phyloP scores from a whole-genome alignment of 2,113 vertebrate genomes.

The Hypanus sabinus region DNA sequence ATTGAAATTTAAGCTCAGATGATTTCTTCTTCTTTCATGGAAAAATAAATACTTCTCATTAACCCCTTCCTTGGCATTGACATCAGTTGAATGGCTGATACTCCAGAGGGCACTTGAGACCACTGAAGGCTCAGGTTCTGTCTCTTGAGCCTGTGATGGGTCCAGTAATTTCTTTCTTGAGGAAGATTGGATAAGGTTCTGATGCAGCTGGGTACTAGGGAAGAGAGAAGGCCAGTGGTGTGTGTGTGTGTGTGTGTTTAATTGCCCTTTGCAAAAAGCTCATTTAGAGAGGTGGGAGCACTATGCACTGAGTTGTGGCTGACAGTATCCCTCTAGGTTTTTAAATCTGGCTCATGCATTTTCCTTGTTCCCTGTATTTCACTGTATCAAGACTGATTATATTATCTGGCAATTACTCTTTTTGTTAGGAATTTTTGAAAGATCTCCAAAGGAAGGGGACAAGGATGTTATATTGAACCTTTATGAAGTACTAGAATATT shows the following conservation, averaged over 20 bases:
- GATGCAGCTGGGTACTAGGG: neutral
- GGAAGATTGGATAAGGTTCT: neutral
- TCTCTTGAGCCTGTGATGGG: neutral
- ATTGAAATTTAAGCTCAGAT: slow-evolving; percentile 24
- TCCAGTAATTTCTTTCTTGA: neutral
- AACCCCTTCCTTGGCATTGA: neutral
- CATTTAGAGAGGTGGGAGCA: neutral
- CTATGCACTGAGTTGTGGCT: neutral
- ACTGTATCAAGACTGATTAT: neutral
- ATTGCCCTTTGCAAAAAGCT: neutral
- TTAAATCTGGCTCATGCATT: neutral
- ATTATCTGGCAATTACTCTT: neutral
- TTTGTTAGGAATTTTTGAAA: neutral
- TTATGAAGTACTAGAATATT: too few relatives aligned
- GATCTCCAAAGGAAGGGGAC: neutral
- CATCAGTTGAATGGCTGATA: neutral
- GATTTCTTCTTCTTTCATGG: slow-evolving; percentile 1
- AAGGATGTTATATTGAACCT: too few relatives aligned
- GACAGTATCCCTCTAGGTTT: neutral
- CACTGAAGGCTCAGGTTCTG: neutral
- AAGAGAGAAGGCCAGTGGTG: neutral
- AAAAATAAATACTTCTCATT: neutral
- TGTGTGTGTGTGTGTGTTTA: too few relatives aligned
- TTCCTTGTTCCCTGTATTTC: neutral
- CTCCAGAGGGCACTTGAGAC: neutral